These are phyloP conservation scores for Microctonus aethiopoides DNA, from an alignment of 2,888 invertebrate species.

Conservation along the genomic window DNA sequence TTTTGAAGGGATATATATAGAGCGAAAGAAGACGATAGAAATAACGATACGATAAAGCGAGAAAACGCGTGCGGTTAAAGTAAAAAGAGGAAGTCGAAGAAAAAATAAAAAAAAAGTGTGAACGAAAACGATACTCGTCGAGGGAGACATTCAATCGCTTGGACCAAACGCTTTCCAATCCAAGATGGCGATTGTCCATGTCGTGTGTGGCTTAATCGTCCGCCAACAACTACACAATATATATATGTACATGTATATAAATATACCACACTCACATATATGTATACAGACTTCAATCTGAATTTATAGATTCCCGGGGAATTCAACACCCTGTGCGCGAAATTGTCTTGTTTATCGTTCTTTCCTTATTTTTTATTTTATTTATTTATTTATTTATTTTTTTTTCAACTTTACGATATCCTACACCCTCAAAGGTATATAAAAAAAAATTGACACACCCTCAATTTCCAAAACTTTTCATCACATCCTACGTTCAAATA, in stretches of 20 bases:
- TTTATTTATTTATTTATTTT: slow-evolving; percentile 32
- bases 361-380: slow-evolving; percentile 42
- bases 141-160: slow-evolving; percentile 66
- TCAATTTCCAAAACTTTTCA: slow-evolving; percentile 26
- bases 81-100: slow-evolving; percentile 38
- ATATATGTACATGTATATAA: too few species aligned
- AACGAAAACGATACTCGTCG: slow-evolving; percentile 58
- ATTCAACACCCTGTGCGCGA: slow-evolving; percentile 48
- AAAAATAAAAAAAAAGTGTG: slow-evolving; percentile 23
- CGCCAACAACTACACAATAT: slow-evolving; percentile 8
- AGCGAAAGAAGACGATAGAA: slow-evolving; percentile 2
- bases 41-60: slow-evolving; percentile 31
- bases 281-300: slow-evolving; percentile 33
- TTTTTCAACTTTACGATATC: slow-evolving; percentile 40
- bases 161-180: slow-evolving; percentile 52
- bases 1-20: slow-evolving; percentile 31
- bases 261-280: too few species aligned
- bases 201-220: slow-evolving; percentile 51
- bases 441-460: slow-evolving; percentile 18
- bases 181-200: slow-evolving; percentile 49
- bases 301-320: slow-evolving; percentile 66
- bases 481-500: background rate
- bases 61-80: slow-evolving; percentile 15
- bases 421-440: slow-evolving; percentile 37
- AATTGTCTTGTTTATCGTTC: slow-evolving; percentile 65